phyloP scores from a whole-genome alignment of 2,113 vertebrate genomes.

The Periophthalmodon schlosseri region DNA sequence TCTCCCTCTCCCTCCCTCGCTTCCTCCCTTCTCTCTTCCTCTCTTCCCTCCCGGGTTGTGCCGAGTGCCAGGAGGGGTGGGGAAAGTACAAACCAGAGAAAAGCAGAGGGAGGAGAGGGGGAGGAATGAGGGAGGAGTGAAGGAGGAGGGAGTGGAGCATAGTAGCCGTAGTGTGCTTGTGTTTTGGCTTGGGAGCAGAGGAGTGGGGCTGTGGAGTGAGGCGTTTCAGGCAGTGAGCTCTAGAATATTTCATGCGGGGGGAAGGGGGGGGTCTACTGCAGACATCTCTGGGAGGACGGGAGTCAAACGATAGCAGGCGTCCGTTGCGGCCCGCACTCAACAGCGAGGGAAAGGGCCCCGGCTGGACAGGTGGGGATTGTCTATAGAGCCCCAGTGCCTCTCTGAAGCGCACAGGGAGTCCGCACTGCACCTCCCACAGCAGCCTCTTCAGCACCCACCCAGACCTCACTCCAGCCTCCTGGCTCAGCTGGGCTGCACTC shows the following conservation, averaged over 20 bases:
- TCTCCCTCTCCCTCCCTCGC: conserved; percentile 37
- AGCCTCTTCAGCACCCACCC: too few relatives aligned
- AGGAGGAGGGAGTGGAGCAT: conserved; percentile 69
- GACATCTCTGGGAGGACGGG: too few relatives aligned
- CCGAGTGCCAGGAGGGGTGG: conserved; percentile 71
- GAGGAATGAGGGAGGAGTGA: conserved; percentile 29
- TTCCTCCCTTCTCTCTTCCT: conserved; percentile 48
- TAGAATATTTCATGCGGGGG: conserved; percentile 54
- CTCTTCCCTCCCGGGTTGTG: conserved; percentile 65
- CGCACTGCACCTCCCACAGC: too few relatives aligned
- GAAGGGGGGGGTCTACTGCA: too few relatives aligned
- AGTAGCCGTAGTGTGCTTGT: conserved; percentile 84
- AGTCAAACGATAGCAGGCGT: too few relatives aligned
- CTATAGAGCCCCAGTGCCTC: too few relatives aligned
- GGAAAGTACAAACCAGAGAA: conserved; percentile 69
- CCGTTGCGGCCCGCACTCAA: too few relatives aligned
- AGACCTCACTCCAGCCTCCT: too few relatives aligned
- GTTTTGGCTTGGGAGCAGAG: conserved; percentile 79
- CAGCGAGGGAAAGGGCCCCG: too few relatives aligned
- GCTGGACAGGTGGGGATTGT: too few relatives aligned
- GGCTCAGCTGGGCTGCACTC: too few relatives aligned
- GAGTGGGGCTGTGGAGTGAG: conserved; percentile 73
- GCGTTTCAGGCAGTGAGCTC: conserved; percentile 57
- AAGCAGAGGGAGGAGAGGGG: conserved; percentile 34
- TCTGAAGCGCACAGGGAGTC: too few relatives aligned